These are phyloP conservation scores for Oceanodroma tethys DNA, from an alignment of 2,113 vertebrate genomes.

Conservation along the genomic window DNA sequence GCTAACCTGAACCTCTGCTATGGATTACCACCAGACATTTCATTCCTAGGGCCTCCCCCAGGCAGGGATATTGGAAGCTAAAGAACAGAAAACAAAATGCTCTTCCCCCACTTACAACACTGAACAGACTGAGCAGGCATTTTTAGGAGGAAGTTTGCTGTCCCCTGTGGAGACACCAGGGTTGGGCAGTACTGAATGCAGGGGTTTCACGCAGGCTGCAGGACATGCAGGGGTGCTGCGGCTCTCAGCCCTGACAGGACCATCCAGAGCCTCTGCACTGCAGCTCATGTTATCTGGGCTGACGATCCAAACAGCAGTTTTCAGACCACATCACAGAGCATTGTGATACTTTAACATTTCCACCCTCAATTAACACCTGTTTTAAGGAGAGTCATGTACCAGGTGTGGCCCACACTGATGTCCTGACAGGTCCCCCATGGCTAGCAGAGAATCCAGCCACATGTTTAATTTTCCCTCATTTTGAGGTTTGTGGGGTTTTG, in stretches of 20 bases:
- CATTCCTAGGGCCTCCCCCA: not conserved
- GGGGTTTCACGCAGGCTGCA: not conserved
- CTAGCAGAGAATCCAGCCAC: not conserved
- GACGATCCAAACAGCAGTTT: not conserved
- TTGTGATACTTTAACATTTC: not conserved
- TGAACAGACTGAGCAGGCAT: not conserved
- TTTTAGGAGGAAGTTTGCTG: not conserved
- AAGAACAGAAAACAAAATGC: not conserved
- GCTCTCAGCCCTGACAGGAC: not conserved
- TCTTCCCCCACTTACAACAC: not conserved
- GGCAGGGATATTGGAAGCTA: not conserved
- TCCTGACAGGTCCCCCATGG: not conserved
- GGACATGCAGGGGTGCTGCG: not conserved
- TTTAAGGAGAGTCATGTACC: not conserved
- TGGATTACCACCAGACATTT: not conserved
- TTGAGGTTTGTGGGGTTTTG: not conserved
- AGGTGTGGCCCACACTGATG: not conserved
- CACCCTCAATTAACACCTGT: not conserved
- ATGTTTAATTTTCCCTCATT: not conserved
- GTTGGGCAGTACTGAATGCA: not conserved
- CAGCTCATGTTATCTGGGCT: not conserved
- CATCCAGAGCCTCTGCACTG: not conserved
- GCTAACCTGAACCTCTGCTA: not conserved
- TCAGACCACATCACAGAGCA: not conserved
- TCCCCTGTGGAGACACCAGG: not conserved